Conservation (phyloP, 2,113 vertebrate species). For the Asarcornis scutulata region DNA sequence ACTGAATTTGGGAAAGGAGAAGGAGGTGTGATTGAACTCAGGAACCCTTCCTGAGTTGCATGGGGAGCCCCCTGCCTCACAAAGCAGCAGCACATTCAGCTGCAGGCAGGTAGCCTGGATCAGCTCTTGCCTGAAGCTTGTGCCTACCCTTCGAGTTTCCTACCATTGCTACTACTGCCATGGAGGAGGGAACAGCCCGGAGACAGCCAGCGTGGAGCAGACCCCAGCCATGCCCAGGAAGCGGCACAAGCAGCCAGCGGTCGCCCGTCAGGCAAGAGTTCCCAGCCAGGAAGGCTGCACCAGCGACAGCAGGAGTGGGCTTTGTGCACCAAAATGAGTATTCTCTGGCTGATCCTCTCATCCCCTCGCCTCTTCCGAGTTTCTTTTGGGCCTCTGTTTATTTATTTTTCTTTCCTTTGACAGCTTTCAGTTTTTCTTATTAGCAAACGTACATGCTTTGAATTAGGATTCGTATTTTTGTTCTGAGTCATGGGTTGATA, state of each 20-base stretch:
- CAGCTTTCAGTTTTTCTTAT: background rate
- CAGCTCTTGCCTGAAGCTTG: background rate
- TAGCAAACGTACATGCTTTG: background rate
- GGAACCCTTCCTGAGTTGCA: background rate
- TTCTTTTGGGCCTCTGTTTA: background rate
- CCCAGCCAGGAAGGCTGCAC: background rate
- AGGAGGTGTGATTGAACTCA: background rate
- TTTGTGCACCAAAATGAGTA: background rate
- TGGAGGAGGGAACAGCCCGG: background rate
- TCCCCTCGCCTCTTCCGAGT: background rate
- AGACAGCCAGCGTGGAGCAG: background rate
- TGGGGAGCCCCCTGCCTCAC: background rate
- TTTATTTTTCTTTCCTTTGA: background rate
- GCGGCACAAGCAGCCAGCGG: background rate
- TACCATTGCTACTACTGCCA: background rate
- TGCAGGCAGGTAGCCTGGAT: background rate
- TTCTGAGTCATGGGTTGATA: background rate
- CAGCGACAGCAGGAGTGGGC: background rate
- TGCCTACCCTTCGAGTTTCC: background rate
- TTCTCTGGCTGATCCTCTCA: background rate
- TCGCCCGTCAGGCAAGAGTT: accelerated
- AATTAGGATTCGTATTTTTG: background rate
- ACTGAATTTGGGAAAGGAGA: background rate
- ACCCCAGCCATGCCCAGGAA: accelerated
- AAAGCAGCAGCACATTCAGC: background rate